Percentiles rank a stretch among this genome's conserved stretches.
phyloP scores from a whole-genome alignment of 1,140 invertebrate genomes.

The Zaprionus gabonicus region DNA sequence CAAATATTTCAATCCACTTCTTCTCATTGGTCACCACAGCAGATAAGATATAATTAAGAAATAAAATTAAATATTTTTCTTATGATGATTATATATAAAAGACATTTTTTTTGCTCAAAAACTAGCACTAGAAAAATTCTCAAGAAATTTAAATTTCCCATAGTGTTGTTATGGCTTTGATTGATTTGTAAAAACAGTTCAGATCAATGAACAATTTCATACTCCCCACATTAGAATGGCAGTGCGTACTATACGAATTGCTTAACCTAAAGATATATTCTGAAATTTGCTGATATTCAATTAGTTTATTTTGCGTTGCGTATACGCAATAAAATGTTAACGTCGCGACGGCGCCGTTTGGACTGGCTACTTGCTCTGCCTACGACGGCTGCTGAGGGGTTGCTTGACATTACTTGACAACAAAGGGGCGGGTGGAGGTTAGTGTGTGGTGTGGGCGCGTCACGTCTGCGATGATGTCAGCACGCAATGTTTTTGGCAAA shows the following conservation, averaged over 20 bases:
- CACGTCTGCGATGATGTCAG: conserved; percentile 67
- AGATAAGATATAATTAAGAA: too few species aligned
- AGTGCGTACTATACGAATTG: too few species aligned
- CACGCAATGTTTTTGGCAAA: conserved; percentile 5
- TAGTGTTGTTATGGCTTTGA: too few species aligned
- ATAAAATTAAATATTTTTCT: too few species aligned
- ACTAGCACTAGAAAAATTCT: too few species aligned
- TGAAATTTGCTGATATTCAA: conserved; percentile 10
- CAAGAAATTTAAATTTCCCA: too few species aligned
- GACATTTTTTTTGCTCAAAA: too few species aligned
- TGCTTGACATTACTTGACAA: not conserved
- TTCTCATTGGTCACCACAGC: not conserved
- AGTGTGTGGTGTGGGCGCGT: conserved; percentile 11
- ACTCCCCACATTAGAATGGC: too few species aligned
- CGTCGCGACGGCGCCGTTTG: conserved; percentile 52
- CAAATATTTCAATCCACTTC: not conserved
- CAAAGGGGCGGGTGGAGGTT: not conserved
- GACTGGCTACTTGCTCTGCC: conserved; percentile 51
- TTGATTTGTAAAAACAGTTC: too few species aligned
- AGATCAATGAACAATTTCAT: too few species aligned
- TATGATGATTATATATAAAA: too few species aligned
- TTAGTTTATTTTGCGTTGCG: conserved; percentile 21
- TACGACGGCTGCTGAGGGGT: conserved; percentile 8
- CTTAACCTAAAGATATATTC: too few species aligned
- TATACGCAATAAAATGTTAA: conserved; percentile 65